Evolutionary conservation across 2,888 invertebrate species (phyloP).

Genomic region (Sthenelais limicola): DNA sequence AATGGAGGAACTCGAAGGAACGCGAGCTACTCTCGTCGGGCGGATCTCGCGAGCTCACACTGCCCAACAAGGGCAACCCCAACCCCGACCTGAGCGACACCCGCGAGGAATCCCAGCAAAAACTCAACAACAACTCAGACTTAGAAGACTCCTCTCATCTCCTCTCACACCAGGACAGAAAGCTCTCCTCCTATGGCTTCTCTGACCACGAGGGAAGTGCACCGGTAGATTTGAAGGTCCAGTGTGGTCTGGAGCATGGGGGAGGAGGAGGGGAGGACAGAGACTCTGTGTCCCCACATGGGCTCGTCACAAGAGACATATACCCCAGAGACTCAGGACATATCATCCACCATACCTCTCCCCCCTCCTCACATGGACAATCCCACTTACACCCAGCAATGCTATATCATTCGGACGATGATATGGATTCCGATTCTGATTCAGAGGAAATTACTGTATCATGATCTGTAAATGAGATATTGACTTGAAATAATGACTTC

Average conservation of each 20-base stretch:
- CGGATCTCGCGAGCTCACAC: conserved; percentile 93
- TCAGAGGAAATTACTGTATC: conserved; percentile 28
- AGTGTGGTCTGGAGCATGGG: neutral
- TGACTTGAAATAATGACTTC: too few relatives aligned
- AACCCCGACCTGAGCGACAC: conserved; percentile 92
- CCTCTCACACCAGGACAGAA: neutral
- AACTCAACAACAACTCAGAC: conserved; percentile 8
- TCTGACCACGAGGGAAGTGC: neutral
- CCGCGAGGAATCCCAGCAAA: conserved; percentile 48
- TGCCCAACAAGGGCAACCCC: conserved; percentile 97
- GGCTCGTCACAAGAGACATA: neutral
- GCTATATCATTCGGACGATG: conserved; percentile 26
- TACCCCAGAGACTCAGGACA: neutral
- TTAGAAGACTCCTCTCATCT: neutral
- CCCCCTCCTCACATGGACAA: too few relatives aligned
- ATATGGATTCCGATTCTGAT: conserved; percentile 19
- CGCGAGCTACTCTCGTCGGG: conserved; percentile 93
- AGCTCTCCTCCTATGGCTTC: neutral
- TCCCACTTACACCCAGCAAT: conserved; percentile 17
- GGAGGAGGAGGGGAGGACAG: neutral
- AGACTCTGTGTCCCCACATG: neutral
- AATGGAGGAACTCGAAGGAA: conserved; percentile 98
- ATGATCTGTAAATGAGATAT: neutral
- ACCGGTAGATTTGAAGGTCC: conserved; percentile 8
- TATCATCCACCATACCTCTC: neutral